Evolutionary conservation across 1,140 invertebrate species (phyloP), one percentile per base, ranked within the genome.

Genomic region (Rhopalosiphum padi): DNA sequence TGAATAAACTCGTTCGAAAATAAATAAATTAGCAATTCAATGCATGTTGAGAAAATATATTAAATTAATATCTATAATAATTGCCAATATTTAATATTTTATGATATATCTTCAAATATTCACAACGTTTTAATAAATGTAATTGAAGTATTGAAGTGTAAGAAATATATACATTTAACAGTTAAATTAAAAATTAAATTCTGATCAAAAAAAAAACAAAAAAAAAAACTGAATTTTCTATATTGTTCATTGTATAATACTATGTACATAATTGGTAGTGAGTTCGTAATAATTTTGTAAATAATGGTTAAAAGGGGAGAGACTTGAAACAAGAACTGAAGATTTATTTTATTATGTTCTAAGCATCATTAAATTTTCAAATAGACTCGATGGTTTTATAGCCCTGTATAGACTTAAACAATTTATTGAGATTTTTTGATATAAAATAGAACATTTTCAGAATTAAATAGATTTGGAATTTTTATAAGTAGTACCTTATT

Each of bases 301-400:
- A 77, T 77, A 77, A 77, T 77, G 60, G 60, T n/a, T 77, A 77
- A n/a, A 18, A 18, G 15, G 15, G 15, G 9, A 77, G 15, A 77
- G 15, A n/a, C 15, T 77, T 77, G 60, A 77, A 77, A 77, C 60
- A 77, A 77, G 15, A n/a, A n/a, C 30, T 77, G 5, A 77, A 77
- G n/a, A 77, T n/a, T 77, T 77, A 77, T 77, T 77, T n/a, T 77
- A 77, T 77, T 35, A 77, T n/a, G 15, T n/a, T n/a, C 60, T 77
- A 77, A 77, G 60, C n/a, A 77, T 77, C 60, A 77, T 77, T 77
- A 77, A n/a, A 77, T 77, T 77, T 77, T 77, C 30, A 77, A 77
- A 77, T 77, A n/a, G 30, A n/a, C n/a, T 77, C 30, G 4, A 77
- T 77, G n/a, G 15, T 77, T 77, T 77, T n/a, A 77, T 77, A 77